phyloP scores from a whole-genome alignment of 1,140 invertebrate genomes.

The Calliphora vicina region DNA sequence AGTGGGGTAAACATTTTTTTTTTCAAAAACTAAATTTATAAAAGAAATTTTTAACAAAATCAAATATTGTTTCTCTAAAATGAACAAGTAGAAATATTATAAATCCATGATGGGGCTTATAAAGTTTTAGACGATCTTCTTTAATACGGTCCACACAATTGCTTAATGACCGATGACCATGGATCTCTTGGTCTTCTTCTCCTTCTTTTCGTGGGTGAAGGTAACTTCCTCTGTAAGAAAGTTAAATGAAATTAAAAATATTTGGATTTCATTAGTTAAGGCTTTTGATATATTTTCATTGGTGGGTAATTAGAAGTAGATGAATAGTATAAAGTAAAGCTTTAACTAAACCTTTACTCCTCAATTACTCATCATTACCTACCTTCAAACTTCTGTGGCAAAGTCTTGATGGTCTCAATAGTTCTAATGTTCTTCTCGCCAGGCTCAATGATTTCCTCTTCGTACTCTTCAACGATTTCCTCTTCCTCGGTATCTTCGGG shows the following conservation, averaged over 20 bases:
- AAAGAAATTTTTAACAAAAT: background rate
- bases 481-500: conserved; percentile 57
- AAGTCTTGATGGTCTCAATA: conserved; percentile 57
- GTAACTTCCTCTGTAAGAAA: conserved; percentile 55
- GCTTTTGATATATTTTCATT: too few species aligned
- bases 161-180: conserved; percentile 60
- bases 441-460: conserved; percentile 61
- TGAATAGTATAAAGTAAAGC: too few species aligned
- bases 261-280: too few species aligned
- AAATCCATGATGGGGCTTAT: background rate
- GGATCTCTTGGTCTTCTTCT: conserved; percentile 62
- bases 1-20: background rate
- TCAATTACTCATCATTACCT: conserved; percentile 2
- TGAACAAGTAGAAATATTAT: background rate
- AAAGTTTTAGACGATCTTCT: background rate
- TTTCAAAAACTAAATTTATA: background rate
- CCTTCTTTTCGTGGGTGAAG: conserved; percentile 61
- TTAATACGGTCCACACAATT: background rate
- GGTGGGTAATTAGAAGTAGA: too few species aligned
- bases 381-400: conserved; percentile 60
- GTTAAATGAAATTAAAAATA: background rate
- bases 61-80: conserved; percentile 15
- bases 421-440: conserved; percentile 59
- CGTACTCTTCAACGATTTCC: conserved; percentile 61
- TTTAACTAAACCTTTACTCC: too few species aligned